Evolutionary conservation across 2,113 vertebrate species (phyloP), one percentile per base, ranked within the genome.

Genomic region (Irena cyanogastra): DNA sequence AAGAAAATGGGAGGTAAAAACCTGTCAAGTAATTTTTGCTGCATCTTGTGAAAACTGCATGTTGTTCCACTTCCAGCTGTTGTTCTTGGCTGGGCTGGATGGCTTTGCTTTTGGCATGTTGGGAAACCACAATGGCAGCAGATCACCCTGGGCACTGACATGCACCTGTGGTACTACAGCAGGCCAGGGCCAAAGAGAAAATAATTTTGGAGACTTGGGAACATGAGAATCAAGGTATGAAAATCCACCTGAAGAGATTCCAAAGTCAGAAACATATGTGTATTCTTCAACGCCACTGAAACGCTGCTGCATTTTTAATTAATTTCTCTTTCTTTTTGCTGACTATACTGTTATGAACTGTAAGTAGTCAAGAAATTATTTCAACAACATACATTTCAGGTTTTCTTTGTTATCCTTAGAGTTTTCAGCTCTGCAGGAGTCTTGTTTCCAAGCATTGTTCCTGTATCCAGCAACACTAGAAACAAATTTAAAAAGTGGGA

Each of bases 371-470:
- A 93, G 65, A 93, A 83, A 66, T 90, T 24, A 83, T 83, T 90
- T 77, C 59, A 93, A 86, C 69, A 92, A 89, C 54, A 92, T 45
- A 84, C 61, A 59, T 84, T 89, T 87, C 76, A 60, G n/a, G 21
- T 64, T 93, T 94, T 75, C 72, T 93, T 93, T 90, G 65, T 95
- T 92, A 77, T 91, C 72, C 10, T 78, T 72, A 44, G 44, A 39
- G 37, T 84, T 94, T 89, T 75, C 45, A 79, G 54, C 90, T 76
- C 88, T 78, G 47, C 85, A 78, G 83, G 69, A 89, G 81, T 92
- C 92, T 92, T 39, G 42, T 95, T 97, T 96, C 90, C 95, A 95
- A 95, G 72, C 60, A 93, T 95, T 97, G 90, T 94, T 97, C 37
- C 82, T 90, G 49, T 41, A 82, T 86, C 76, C 83, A 96, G 54